Base-by-base conservation (phyloP, 1,140 invertebrate genomes). In the Trypoxylus dichotomus region DNA sequence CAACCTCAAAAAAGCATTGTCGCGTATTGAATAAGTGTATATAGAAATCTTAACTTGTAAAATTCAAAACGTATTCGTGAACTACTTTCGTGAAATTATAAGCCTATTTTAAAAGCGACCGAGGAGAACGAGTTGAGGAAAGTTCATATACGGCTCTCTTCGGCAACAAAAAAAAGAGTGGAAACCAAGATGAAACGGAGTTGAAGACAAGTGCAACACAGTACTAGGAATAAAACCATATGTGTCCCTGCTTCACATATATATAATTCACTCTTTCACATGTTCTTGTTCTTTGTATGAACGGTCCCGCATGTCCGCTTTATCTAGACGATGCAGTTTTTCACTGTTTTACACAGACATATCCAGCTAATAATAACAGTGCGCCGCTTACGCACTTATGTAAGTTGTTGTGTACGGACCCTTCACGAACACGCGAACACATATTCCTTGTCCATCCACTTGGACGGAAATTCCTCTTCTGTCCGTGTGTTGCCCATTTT, bases 371-470 rank as follows among this genome's bases (percentile, higher is more conserved):
- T 68, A 68, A 68, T 68, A 68, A 68, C 60, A 68, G 60, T 68
- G 60, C 47, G 47, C 60, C 24, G 60, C 60, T 68, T 68, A 68
- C 60, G 60, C 60, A 68, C 60, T 68, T 68, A 68, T 68, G 60
- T 68, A 68, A 68, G 60, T 68, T 68, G 60, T 68, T 68, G 60
- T 68, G 60, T 68, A 68, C 60, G 60, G 60, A 27, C 60, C 60
- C 60, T 68, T 29, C 8, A 68, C 47, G 47, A 68, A 68, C 60
- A 68, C 60, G 60, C 21, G 60, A 25, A 27, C 60, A 68, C 15
- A 68, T 68, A 68, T 24, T 68, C 24, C 60, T 68, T 68, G 60
- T 68, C 60, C 60, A 68, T 68, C 60, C 21, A 68, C 60, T 68
- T 68, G 60, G 60, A 68, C 60, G 27, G 47, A 68, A 68, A 68